Conservation (phyloP, 2,888 invertebrate species). For the Boloria selene region DNA sequence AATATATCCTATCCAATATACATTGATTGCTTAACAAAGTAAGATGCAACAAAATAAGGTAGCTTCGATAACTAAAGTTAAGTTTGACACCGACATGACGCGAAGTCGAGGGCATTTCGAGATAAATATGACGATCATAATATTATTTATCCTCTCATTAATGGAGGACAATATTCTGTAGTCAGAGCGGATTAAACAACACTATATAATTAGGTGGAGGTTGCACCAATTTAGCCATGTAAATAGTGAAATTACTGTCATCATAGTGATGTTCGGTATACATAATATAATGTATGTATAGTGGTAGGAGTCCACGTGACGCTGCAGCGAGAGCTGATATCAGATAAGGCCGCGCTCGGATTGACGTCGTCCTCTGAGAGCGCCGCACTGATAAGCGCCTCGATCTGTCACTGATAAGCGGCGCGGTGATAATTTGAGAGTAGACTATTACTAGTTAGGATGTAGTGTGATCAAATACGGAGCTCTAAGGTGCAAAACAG, state of each 20-base stretch:
- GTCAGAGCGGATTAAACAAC: too few species aligned
- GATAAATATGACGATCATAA: too few species aligned
- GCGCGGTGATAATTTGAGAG: constrained; percentile 8
- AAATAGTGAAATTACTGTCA: background rate
- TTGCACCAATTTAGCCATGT: too few species aligned
- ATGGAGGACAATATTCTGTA: too few species aligned
- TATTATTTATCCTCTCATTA: too few species aligned
- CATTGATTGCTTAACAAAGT: background rate
- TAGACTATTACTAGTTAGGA: background rate
- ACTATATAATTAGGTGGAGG: too few species aligned
- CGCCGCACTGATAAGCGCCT: constrained; percentile 52
- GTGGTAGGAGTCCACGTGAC: constrained; percentile 52
- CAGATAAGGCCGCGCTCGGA: constrained; percentile 53
- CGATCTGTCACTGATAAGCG: constrained; percentile 70
- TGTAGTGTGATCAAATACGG: too few species aligned
- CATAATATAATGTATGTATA: background rate
- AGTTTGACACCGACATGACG: too few species aligned
- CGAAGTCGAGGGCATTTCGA: too few species aligned
- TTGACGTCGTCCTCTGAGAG: constrained; percentile 70
- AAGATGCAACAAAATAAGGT: background rate
- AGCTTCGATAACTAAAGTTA: too few species aligned
- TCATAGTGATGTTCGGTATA: background rate
- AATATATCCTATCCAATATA: background rate
- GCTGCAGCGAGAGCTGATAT: constrained; percentile 45
- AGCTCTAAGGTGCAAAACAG: constrained; percentile 15